Conservation (phyloP, 2,113 vertebrate genomes). For the Hemicordylus capensis region DNA sequence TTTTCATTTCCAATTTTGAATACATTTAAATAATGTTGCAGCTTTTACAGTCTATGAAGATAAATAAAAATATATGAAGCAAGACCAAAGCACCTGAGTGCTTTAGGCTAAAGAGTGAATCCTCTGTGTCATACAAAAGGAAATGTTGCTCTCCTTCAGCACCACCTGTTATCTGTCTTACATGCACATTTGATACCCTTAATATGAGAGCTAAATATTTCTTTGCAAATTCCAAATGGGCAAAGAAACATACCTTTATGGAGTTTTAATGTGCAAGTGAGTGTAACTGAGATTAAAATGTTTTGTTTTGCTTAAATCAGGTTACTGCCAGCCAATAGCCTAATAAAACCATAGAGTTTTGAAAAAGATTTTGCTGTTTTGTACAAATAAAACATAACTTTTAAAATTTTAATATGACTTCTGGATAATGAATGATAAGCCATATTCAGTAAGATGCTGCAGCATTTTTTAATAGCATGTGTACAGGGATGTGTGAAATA, state of each 20-base stretch:
- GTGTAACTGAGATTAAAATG: slow-evolving; percentile 56
- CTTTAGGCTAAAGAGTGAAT: slow-evolving; percentile 20
- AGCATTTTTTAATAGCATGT: background rate
- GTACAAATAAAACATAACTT: background rate
- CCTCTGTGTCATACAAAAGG: slow-evolving; percentile 25
- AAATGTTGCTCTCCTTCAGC: slow-evolving; percentile 43
- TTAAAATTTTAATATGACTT: background rate
- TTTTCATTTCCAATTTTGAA: slow-evolving; percentile 19
- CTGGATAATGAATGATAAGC: slow-evolving; percentile 17
- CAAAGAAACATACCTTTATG: background rate
- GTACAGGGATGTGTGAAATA: background rate
- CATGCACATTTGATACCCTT: background rate
- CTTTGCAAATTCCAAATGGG: accelerated
- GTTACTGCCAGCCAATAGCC: background rate
- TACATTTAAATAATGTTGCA: slow-evolving; percentile 34
- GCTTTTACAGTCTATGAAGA: slow-evolving; percentile 49
- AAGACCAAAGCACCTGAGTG: background rate
- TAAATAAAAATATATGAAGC: background rate
- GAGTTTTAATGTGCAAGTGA: background rate
- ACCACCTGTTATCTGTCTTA: background rate
- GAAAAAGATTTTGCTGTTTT: slow-evolving; percentile 4
- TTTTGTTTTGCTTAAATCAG: slow-evolving; percentile 39
- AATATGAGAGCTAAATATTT: background rate
- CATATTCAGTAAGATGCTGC: background rate
- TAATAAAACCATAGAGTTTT: slow-evolving; percentile 34